Evolutionary conservation across 2,888 invertebrate genomes (phyloP).

Genomic region (Plagiodera versicolora): DNA sequence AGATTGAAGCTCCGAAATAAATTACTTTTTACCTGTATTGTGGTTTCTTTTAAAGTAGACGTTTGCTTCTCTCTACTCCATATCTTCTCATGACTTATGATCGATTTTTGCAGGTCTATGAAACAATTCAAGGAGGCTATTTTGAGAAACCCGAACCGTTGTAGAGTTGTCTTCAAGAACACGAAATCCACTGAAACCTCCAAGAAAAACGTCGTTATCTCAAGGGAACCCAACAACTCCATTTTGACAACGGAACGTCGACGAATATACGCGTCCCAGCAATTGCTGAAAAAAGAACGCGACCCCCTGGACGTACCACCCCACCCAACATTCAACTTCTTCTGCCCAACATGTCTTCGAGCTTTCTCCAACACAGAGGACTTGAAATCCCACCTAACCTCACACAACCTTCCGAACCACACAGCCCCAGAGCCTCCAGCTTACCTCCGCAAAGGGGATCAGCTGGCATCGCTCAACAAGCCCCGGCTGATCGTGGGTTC

Average conservation of each 20-base stretch:
- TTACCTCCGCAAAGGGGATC: too few species aligned
- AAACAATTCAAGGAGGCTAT: not conserved
- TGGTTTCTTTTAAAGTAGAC: not conserved
- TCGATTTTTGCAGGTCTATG: not conserved
- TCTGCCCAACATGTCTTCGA: slow-evolving; percentile 1
- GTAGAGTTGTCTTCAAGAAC: not conserved
- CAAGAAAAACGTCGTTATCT: too few species aligned
- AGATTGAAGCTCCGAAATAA: not conserved
- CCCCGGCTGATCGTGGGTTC: too few species aligned
- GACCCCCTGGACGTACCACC: slow-evolving; percentile 7
- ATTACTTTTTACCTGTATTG: not conserved
- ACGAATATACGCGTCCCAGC: too few species aligned
- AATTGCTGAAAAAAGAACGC: too few species aligned
- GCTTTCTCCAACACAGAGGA: not conserved
- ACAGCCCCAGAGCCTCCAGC: not conserved
- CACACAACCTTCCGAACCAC: not conserved
- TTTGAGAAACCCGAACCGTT: not conserved
- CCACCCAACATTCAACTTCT: not conserved
- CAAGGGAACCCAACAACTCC: too few species aligned
- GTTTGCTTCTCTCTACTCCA: not conserved
- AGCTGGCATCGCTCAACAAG: too few species aligned
- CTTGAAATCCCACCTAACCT: not conserved
- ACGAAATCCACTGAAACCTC: not conserved
- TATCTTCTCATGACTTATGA: not conserved
- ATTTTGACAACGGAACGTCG: too few species aligned